A percentile compares a stretch with the other conserved stretches of the same genome.
Conservation (phyloP, 2,113 vertebrate species). For the Sialia sialis region DNA sequence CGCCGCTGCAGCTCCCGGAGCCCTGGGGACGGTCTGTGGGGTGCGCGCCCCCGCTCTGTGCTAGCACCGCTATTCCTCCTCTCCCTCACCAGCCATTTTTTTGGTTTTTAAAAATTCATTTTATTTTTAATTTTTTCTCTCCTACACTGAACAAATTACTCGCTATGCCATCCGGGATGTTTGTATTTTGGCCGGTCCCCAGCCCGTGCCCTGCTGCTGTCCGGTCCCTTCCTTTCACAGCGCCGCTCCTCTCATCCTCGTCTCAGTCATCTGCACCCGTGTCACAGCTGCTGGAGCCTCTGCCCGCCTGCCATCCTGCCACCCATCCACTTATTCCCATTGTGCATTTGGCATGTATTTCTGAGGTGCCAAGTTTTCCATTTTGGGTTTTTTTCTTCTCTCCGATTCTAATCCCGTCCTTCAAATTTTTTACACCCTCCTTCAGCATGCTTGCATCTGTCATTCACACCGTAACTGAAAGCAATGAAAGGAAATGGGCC, state of each 20-base stretch:
- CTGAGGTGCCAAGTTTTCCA: too few relatives aligned
- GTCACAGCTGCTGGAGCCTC: background rate
- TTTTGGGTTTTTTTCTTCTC: fast-evolving
- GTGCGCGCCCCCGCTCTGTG: background rate
- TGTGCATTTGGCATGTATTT: background rate
- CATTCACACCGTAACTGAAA: background rate
- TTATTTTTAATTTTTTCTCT: background rate
- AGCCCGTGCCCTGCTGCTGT: background rate
- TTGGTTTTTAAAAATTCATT: too few relatives aligned
- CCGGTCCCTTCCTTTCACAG: fast-evolving
- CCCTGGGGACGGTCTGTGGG: background rate
- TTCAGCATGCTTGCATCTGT: background rate
- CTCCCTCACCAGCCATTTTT: too few relatives aligned
- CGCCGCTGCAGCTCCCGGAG: background rate
- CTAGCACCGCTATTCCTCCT: fast-evolving
- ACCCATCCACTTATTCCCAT: fast-evolving
- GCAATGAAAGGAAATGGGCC: background rate
- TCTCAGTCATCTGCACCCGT: too few relatives aligned
- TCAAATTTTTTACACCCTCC: background rate
- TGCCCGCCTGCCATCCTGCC: background rate
- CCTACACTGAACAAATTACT: fast-evolving
- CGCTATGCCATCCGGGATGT: background rate
- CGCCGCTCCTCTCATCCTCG: fast-evolving
- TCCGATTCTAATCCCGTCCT: background rate
- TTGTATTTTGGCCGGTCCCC: fast-evolving